Evolutionary conservation across 1,140 invertebrate species (phyloP), one percentile per base, ranked within the genome.

Genomic region (Thalassaphorura encarpata): DNA sequence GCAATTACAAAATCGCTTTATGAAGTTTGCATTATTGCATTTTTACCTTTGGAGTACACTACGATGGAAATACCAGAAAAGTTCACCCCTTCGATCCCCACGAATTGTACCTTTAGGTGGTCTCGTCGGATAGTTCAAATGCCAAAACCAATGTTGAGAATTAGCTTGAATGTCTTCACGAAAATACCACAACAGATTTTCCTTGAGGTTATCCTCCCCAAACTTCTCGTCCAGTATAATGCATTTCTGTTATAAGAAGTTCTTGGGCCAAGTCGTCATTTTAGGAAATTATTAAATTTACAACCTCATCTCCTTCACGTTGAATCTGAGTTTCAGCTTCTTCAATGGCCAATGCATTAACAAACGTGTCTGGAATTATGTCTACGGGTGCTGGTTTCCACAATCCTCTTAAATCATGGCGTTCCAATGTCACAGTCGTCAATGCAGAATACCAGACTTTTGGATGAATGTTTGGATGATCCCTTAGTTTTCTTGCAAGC

Each of bases 81-180:
- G 21, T 19, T 43, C 41, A 11, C n/a, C 41, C 6, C 41, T 6
- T 43, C 41, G 6, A 43, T 43, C 41, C 8, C 8, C 41, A 23
- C 18, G 41, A 18, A 18, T 8, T n/a, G n/a, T n/a, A 36, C n/a
- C n/a, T n/a, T 11, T n/a, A 36, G 11, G 11, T n/a, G 33, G 11
- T 36, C 11, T n/a, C 11, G 33, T 36, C 18, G 41, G 41, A 23
- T 43, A 43, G 8, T 5, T 6, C 6, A 43, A 11, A 19, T 43
- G 41, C 41, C 41, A 43, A 23, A 11, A 43, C 41, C 41, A 43
- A 23, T 43, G 41, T 63, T 79, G 81, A 1, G 77, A 67, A 64
- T 84, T 83, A n/a, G 85, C 71, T 54, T 78, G 79, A 54, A 80
- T 71, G 69, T 86, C 85, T 59, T 87, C 80, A 0, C 81, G 81